phyloP scores from a whole-genome alignment of 2,888 invertebrate species.

The Erebia epiphron region DNA sequence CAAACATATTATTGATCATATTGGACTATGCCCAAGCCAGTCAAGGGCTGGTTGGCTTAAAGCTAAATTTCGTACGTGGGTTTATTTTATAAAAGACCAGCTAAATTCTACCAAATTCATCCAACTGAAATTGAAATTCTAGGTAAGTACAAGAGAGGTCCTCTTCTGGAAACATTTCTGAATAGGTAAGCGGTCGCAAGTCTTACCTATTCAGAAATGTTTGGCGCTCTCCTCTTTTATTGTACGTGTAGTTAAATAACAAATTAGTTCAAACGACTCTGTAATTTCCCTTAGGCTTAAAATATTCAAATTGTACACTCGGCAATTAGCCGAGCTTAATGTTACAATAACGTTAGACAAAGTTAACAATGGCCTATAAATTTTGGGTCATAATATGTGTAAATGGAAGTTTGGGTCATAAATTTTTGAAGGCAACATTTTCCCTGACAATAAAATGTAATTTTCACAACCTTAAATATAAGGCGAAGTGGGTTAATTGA shows the following conservation, averaged over 20 bases:
- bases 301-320: conserved; percentile 35
- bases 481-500: neutral
- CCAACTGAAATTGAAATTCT: too few relatives aligned
- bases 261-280: conserved; percentile 20
- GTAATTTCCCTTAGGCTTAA: conserved; percentile 30
- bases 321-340: conserved; percentile 36
- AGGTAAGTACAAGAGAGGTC: neutral
- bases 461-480: neutral
- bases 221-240: conserved; percentile 5
- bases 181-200: too few relatives aligned
- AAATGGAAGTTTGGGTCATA: conserved; percentile 34
- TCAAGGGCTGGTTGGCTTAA: too few relatives aligned
- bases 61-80: neutral
- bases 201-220: neutral
- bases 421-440: conserved; percentile 28
- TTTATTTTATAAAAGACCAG: neutral
- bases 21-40: too few relatives aligned
- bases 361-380: conserved; percentile 37
- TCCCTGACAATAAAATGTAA: conserved; percentile 14
- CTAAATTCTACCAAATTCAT: too few relatives aligned
- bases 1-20: too few relatives aligned
- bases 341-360: conserved; percentile 32
- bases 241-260: neutral
- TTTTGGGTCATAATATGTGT: conserved; percentile 34
- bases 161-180: too few relatives aligned